Evolutionary conservation across 2,888 invertebrate genomes (phyloP), one percentile per base, ranked within the genome.

Genomic region (Crepidodera aurea): DNA sequence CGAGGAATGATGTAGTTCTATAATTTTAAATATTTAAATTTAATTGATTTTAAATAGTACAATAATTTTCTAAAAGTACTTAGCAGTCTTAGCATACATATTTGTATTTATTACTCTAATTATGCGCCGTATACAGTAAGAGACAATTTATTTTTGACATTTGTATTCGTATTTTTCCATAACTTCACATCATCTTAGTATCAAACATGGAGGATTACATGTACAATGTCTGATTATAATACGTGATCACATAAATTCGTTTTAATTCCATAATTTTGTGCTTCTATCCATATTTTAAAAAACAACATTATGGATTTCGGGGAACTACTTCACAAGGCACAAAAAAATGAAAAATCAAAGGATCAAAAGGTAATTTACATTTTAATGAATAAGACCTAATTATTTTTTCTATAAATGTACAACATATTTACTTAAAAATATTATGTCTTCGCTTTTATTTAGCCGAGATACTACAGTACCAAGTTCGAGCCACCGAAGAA

Each of bases 401-500:
- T 29, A 6, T 6, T 29, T 13, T 8, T 34, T 34, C 2, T 5
- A 10, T 29, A 29, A 29, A 34, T 37, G 2, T 37, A 5, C 39
- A 7, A 40, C 34, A 53, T 60, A 40, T 18, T 15, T 46, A 46
- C 10, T 25, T 48, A 5, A 5, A 27, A 42, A 37, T 39, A 34
- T 27, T 29, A 25, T 32, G 44, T 13, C 10, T 27, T 44, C 2
- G 7, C 22, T 2, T 22, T 44, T 19, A 6, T 42, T 32, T 64
- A 73, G 74, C 76, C 82, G 27, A 83, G 84, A 69, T 92, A 86
- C 75, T 94, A 93, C 75, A 90, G 88, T 74, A 90, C 93, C 1
- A 89, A 90, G 69, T 93, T 91, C 77, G 87, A 90, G 65, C 91
- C 94, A 1, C 92, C 93, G 0, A 93, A 93, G 76, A 94, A 93